Evolutionary conservation across 2,797 vertebrate genomes (phyloP).

Genomic region (Anolis apletophallus): DNA sequence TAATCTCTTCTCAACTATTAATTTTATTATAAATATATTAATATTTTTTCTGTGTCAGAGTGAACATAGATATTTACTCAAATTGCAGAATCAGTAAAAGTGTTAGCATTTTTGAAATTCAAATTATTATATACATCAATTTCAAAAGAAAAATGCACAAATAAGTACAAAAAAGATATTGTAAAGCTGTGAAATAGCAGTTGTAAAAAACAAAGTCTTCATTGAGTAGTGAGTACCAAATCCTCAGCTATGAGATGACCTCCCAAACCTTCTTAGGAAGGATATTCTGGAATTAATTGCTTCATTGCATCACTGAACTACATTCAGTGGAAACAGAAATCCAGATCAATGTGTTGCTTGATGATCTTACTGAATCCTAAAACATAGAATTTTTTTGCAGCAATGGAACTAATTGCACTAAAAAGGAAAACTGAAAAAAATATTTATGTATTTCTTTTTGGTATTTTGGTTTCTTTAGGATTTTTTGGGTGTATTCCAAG

Average conservation of each 20-base stretch:
- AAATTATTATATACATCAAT: not conserved
- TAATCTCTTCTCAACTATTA: not conserved
- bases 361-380: slow-evolving; percentile 9
- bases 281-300: not conserved
- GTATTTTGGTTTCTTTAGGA: slow-evolving; percentile 17
- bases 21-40: not conserved
- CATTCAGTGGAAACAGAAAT: not conserved
- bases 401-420: slow-evolving; percentile 29
- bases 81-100: not conserved
- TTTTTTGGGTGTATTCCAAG: not conserved
- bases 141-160: not conserved
- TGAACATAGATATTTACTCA: not conserved
- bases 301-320: not conserved
- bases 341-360: not conserved
- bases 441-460: slow-evolving; percentile 5
- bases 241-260: not conserved
- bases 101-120: not conserved
- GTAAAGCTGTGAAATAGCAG: not conserved
- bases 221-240: not conserved
- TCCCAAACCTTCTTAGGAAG: not conserved
- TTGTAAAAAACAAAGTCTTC: not conserved
- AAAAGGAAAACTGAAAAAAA: slow-evolving; percentile 31
- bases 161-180: not conserved
- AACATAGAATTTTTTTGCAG: slow-evolving; percentile 5
- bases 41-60: not conserved